Percentiles rank a stretch among this genome's conserved stretches.
phyloP scores from a whole-genome alignment of 37 sponge, comb jelly and placozoan genomes.

The Theonella swinhoei region DNA sequence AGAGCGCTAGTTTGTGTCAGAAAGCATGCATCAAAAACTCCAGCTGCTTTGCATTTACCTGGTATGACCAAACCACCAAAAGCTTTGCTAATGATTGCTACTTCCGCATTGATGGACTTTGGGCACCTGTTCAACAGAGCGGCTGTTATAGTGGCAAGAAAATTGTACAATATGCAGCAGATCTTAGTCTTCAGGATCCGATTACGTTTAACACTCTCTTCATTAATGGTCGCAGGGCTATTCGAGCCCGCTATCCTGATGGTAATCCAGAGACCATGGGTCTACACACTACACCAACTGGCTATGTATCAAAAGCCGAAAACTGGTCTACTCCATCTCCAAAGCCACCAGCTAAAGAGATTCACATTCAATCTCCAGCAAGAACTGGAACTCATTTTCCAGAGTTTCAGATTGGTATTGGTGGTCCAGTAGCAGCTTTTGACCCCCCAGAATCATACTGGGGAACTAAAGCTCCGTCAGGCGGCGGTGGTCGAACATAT shows the following conservation, averaged over 20 bases:
- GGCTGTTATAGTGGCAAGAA: slow-evolving; percentile 51
- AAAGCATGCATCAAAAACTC: slow-evolving; percentile 15
- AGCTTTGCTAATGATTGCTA: slow-evolving; percentile 52
- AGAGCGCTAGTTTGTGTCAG: slow-evolving; percentile 18
- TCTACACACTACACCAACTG: slow-evolving; percentile 61
- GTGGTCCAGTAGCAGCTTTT: slow-evolving; percentile 47
- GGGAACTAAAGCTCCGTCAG: slow-evolving; percentile 35
- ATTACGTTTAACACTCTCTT: slow-evolving; percentile 36
- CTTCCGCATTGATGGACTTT: slow-evolving; percentile 35
- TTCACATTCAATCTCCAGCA: slow-evolving; percentile 21
- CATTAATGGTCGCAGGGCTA: slow-evolving; percentile 51
- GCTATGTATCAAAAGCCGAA: slow-evolving; percentile 39
- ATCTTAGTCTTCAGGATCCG: slow-evolving; percentile 53
- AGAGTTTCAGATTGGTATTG: slow-evolving; percentile 54
- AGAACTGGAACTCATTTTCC: slow-evolving; percentile 44
- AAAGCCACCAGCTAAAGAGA: slow-evolving; percentile 1
- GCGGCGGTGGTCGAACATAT: slow-evolving; percentile 54
- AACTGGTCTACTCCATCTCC: slow-evolving; percentile 9
- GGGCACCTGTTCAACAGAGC: slow-evolving; percentile 14
- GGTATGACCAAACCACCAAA: slow-evolving; percentile 10
- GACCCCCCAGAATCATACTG: slow-evolving; percentile 73
- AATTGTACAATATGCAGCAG: slow-evolving; percentile 23
- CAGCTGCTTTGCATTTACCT: slow-evolving; percentile 47
- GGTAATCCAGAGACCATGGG: slow-evolving; percentile 76
- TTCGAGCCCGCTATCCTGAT: slow-evolving; percentile 78